phyloP scores from a whole-genome alignment of 1,140 invertebrate genomes.

The Ceratina australensis region DNA sequence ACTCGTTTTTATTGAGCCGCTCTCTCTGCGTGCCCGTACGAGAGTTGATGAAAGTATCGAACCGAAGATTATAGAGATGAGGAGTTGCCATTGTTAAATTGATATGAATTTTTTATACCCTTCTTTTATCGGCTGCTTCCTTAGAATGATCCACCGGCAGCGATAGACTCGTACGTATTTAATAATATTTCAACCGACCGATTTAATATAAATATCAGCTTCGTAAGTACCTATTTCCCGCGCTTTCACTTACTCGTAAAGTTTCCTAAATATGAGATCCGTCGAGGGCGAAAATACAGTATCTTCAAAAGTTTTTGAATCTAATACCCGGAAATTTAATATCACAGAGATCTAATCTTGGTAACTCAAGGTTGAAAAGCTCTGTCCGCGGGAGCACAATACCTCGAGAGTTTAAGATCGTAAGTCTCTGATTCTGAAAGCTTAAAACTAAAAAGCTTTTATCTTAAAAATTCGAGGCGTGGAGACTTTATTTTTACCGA shows the following conservation, averaged over 20 bases:
- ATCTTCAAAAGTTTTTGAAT: neutral
- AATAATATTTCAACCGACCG: too few species aligned
- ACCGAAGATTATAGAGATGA: neutral
- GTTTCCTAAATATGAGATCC: too few species aligned
- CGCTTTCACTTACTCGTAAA: too few species aligned
- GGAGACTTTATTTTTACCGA: neutral
- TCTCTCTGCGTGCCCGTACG: neutral
- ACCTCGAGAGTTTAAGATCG: neutral
- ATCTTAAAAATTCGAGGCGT: neutral
- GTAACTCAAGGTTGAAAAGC: neutral
- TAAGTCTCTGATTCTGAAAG: neutral
- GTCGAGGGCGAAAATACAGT: too few species aligned
- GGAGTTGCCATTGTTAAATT: neutral
- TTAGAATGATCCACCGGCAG: neutral
- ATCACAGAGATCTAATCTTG: neutral
- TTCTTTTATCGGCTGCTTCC: neutral
- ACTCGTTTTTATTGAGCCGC: conserved; percentile 29
- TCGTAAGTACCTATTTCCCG: too few species aligned
- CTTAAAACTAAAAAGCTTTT: neutral
- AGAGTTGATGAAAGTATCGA: neutral
- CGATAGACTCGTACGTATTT: too few species aligned
- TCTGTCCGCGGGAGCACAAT: neutral
- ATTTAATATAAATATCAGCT: too few species aligned
- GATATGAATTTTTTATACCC: neutral
- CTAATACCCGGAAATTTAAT: neutral